Percentiles rank a stretch among this genome's conserved stretches.
Conservation (phyloP, 2,113 vertebrate species). For the Nothobranchius furzeri region DNA sequence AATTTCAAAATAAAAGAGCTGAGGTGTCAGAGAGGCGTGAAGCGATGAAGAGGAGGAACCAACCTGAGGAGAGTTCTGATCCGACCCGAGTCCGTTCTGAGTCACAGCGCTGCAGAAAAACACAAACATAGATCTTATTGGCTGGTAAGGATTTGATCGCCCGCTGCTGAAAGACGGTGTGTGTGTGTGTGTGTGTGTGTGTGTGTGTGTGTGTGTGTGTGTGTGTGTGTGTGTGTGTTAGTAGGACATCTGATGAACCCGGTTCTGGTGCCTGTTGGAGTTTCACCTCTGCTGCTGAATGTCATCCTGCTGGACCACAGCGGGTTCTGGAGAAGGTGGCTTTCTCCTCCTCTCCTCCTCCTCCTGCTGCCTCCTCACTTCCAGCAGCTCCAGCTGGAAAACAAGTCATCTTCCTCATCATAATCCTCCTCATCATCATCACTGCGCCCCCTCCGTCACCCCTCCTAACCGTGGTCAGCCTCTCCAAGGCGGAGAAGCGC, state of each 20-base stretch:
- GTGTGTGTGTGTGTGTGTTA: no score
- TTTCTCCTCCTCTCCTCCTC: conserved; percentile 91
- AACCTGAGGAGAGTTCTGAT: conserved; percentile 95
- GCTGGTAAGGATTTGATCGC: no score
- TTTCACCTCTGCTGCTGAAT: conserved; percentile 84
- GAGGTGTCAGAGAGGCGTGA: background rate
- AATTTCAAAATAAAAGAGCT: background rate
- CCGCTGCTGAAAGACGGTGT: no score
- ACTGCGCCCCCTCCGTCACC: conserved; percentile 15
- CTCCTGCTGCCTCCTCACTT: conserved; percentile 94
- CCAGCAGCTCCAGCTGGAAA: conserved; percentile 86
- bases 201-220: no score
- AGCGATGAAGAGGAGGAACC: conserved; percentile 47
- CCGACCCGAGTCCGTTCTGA: conserved; percentile 89
- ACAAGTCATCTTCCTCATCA: background rate
- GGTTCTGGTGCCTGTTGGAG: background rate
- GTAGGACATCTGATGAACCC: no score
- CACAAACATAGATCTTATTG: background rate
- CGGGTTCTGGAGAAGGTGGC: conserved; percentile 83
- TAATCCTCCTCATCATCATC: background rate
- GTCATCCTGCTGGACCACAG: conserved; percentile 73
- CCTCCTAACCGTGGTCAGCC: conserved; percentile 89
- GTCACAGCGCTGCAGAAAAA: conserved; percentile 76
- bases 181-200: no score
- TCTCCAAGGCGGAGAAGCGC: conserved; percentile 92